A percentile compares a stretch with the other conserved stretches of the same genome.
phyloP scores from a whole-genome alignment of 2,888 invertebrate genomes.

The Drosophila imparisetae region DNA sequence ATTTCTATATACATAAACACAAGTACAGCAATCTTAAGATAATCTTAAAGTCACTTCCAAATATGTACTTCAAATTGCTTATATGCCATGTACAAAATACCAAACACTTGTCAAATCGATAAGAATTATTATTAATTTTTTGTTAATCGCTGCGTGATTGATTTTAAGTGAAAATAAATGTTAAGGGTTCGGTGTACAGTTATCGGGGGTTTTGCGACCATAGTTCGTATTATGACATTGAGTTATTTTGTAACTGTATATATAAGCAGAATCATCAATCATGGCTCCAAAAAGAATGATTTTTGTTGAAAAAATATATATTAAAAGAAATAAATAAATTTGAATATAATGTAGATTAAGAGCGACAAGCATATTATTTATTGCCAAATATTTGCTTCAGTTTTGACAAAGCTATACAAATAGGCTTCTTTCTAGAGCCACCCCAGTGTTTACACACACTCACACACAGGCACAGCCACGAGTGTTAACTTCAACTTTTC shows the following conservation, averaged over 20 bases:
- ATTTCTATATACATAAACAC: conserved; percentile 10
- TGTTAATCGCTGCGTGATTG: background rate
- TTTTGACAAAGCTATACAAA: conserved; percentile 10
- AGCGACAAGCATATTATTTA: conserved; percentile 1
- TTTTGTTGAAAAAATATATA: background rate
- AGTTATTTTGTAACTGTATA: background rate
- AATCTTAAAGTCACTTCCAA: background rate
- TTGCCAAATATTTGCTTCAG: background rate
- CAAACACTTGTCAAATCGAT: background rate
- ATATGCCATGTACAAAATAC: background rate
- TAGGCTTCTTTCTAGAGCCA: conserved; percentile 20
- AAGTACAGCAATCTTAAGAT: conserved; percentile 22
- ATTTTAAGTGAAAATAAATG: background rate
- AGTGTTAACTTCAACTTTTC: conserved; percentile 38
- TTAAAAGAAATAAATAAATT: background rate
- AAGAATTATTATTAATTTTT: background rate
- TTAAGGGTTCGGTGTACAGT: background rate
- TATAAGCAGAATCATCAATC: background rate
- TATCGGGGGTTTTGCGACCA: background rate
- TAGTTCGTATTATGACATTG: background rate
- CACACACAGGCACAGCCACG: background rate
- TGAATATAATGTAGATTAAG: background rate
- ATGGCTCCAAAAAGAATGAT: background rate
- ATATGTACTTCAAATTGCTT: background rate
- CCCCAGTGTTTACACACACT: conserved; percentile 14